Conservation (phyloP, 1,140 invertebrate species). For the Helicoverpa armigera region DNA sequence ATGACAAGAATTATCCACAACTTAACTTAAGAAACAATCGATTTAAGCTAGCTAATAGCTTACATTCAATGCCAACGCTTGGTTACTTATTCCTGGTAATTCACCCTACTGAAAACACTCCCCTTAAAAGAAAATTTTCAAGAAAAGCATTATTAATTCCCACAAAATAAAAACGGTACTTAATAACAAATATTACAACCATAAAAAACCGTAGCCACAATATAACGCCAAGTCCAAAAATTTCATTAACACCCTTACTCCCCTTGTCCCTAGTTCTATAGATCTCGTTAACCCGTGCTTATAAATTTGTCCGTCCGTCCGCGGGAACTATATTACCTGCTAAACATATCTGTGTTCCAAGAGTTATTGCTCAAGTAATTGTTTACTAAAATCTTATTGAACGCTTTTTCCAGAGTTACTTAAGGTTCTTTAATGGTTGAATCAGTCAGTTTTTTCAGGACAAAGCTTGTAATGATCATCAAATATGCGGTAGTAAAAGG, state of each 20-base stretch:
- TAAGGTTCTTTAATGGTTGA: background rate
- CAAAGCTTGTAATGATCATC: no score
- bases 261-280: background rate
- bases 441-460: background rate
- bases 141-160: no score
- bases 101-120: no score
- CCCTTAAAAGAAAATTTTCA: no score
- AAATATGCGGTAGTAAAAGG: no score
- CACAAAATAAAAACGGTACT: no score
- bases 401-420: constrained; percentile 1
- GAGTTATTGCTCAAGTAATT: constrained; percentile 29
- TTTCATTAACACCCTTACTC: constrained; percentile 17
- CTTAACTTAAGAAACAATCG: no score
- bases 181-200: background rate
- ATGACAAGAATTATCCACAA: no score
- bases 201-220: no score
- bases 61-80: no score
- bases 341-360: constrained; percentile 36
- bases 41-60: no score
- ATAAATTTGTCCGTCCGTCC: constrained; percentile 59
- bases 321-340: constrained; percentile 37
- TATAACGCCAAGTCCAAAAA: background rate
- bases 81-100: no score
- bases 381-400: constrained; percentile 38
- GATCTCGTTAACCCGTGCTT: constrained; percentile 55